A percentile compares a stretch with the other conserved stretches of the same genome.
Evolutionary conservation across 2,888 invertebrate genomes (phyloP).

Genomic region (Lumbricus terrestris): DNA sequence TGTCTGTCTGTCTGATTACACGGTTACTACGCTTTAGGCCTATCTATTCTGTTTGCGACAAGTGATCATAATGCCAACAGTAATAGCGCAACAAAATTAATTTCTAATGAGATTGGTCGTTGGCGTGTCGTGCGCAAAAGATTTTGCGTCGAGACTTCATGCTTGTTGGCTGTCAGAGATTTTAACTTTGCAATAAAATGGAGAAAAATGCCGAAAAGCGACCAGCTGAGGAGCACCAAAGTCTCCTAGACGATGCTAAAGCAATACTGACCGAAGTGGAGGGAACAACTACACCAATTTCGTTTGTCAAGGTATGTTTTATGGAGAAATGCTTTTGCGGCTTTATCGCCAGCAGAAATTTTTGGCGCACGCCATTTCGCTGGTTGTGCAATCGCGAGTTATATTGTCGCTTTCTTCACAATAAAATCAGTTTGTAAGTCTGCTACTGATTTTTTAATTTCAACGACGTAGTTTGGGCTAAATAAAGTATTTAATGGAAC

Average conservation of each 20-base stretch:
- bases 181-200: background rate
- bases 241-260: background rate
- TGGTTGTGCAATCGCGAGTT: background rate
- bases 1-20: no score
- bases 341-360: background rate
- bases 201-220: slow-evolving; percentile 4
- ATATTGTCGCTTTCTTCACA: background rate
- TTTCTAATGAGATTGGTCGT: background rate
- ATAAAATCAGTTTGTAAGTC: background rate
- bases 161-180: background rate
- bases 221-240: background rate
- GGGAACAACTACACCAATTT: background rate
- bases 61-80: background rate
- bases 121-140: slow-evolving; percentile 14
- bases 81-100: background rate
- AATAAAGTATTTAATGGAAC: background rate
- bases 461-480: no score
- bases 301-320: background rate
- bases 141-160: background rate
- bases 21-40: no score
- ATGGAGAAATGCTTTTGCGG: background rate
- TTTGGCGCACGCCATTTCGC: background rate
- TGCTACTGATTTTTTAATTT: no score
- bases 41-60: no score
- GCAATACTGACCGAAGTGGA: background rate